Evolutionary conservation across 2,113 vertebrate species (phyloP), one percentile per base, ranked within the genome.

Genomic region (Periophthalmodon schlosseri): DNA sequence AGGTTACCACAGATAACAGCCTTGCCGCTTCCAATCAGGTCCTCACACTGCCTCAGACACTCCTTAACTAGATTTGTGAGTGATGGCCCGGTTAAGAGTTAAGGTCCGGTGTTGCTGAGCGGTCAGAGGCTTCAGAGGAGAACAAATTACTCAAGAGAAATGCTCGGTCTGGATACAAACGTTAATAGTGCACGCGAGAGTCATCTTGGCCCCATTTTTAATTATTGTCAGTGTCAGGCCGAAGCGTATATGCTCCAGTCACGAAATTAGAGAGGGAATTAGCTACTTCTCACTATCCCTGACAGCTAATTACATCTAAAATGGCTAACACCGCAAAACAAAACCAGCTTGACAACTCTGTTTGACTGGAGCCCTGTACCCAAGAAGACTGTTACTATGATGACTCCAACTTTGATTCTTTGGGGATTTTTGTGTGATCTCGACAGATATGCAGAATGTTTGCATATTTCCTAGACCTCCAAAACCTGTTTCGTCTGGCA

Each of bases 271-370:
- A 87, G 76, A 70, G 75, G 83, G 82, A 91, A 88, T 90, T 90
- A 91, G 86, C 66, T 77, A 56, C 85, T 74, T 89, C 82, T 88
- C 87, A 86, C 81, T 65, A 77, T 72, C 78, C 84, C 81, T 88
- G 91, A 93, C 90, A 91, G 90, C 87, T 90, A 92, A 92, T 92
- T 92, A 92, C 78, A 85, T 80, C 80, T 87, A 90, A 88, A 91
- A 90, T 77, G 84, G 76, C 83, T 75, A 89, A 82, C 83, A 28
- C 76, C 9, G 70, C 81, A 83, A 88, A 91, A 92, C 80, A 89
- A 90, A 87, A 82, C 79, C 78, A 79, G 79, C 33, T 75, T 70
- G 81, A 87, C 88, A 86, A 84, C 86, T 84, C 68, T 77, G 80
- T 85, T 81, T 74, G 72, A 71, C 79, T 75, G n/a, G 39, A 68